A percentile compares a stretch with the other conserved stretches of the same genome.
These are phyloP conservation scores for Benitochromis conjunctus DNA, from an alignment of 2,113 vertebrate species.

Conservation along the genomic window DNA sequence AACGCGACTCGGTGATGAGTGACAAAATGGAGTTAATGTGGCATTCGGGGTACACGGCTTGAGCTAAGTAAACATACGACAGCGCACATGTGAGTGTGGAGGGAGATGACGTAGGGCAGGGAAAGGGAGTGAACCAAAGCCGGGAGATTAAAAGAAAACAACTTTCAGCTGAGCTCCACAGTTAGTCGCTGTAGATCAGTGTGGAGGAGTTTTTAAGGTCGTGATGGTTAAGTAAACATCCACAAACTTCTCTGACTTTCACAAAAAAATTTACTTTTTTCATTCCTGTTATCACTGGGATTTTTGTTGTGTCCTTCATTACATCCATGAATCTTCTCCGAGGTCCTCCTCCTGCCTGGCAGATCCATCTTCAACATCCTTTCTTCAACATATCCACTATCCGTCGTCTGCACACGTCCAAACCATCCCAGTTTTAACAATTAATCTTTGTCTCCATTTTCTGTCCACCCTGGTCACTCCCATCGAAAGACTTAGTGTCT, in stretches of 20 bases:
- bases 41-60: conserved; percentile 8
- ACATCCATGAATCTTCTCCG: neutral
- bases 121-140: neutral
- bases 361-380: neutral
- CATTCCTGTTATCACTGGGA: too few relatives aligned
- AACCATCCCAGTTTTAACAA: neutral
- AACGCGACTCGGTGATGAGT: conserved; percentile 27
- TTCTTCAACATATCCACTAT: neutral
- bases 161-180: neutral
- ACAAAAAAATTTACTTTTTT: rapidly evolving
- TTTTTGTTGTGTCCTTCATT: neutral
- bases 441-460: neutral
- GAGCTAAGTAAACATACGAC: conserved; percentile 32
- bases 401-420: neutral
- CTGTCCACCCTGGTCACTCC: neutral
- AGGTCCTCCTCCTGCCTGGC: neutral
- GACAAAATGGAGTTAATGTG: conserved; percentile 56
- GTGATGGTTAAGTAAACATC: neutral
- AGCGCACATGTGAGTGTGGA: neutral
- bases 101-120: neutral
- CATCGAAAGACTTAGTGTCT: neutral
- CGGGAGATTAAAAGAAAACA: conserved; percentile 44
- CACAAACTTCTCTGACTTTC: neutral
- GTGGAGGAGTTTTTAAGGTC: neutral
- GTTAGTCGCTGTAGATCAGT: neutral